Conservation (phyloP, 2,113 vertebrate species). For the Canis aureus region DNA sequence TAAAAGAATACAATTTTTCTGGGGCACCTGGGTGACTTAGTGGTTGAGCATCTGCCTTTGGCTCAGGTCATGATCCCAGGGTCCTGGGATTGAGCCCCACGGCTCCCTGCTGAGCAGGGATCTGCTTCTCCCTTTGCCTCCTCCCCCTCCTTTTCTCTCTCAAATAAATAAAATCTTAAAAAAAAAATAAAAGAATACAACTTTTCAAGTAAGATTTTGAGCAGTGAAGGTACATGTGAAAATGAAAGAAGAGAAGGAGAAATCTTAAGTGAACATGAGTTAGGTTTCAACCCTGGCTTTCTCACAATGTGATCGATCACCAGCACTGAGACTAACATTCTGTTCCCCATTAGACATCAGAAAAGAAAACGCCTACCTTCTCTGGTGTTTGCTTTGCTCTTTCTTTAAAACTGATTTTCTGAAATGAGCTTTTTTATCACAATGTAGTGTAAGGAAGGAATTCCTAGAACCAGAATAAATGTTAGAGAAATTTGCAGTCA, state of each 20-base stretch:
- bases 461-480: background rate
- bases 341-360: background rate
- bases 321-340: background rate
- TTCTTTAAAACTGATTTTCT: slow-evolving; percentile 1
- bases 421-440: background rate
- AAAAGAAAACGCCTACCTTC: background rate
- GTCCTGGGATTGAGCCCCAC: too few species aligned
- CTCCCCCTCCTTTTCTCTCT: too few species aligned
- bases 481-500: background rate
- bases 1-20: background rate
- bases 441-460: background rate
- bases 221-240: background rate
- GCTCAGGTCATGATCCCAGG: too few species aligned
- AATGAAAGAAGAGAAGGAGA: background rate
- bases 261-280: background rate
- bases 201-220: background rate
- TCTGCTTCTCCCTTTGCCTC: too few species aligned
- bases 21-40: too few species aligned
- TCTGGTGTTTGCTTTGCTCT: background rate
- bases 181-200: background rate
- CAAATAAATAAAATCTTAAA: too few species aligned
- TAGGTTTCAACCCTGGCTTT: background rate
- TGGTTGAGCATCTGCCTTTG: too few species aligned
- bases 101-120: too few species aligned
- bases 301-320: background rate